phyloP scores from a whole-genome alignment of 2,113 vertebrate genomes.

The Melanostigma gelatinosum region DNA sequence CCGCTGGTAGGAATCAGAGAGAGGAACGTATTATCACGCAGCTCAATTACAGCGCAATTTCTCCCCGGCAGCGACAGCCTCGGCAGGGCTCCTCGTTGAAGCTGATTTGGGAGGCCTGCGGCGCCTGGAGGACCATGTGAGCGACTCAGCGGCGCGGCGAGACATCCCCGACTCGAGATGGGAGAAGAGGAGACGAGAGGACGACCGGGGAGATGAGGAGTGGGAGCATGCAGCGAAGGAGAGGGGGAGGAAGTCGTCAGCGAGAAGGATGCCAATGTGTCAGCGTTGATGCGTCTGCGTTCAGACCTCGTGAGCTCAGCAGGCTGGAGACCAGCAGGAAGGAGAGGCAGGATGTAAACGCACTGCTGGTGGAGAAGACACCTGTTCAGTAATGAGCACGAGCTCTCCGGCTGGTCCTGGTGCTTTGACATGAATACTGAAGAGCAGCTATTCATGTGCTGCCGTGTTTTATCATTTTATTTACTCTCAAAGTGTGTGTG shows the following conservation, averaged over 20 bases:
- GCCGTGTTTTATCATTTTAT: slow-evolving; percentile 46
- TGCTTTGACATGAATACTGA: slow-evolving; percentile 61
- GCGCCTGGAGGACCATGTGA: slow-evolving; percentile 63
- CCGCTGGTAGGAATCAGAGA: slow-evolving; percentile 73
- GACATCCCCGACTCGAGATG: slow-evolving; percentile 59
- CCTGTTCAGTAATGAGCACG: slow-evolving; percentile 61
- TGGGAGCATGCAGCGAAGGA: slow-evolving; percentile 17
- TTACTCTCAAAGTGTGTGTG: slow-evolving; percentile 38
- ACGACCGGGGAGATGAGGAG: slow-evolving; percentile 20
- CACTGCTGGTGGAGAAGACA: slow-evolving; percentile 58
- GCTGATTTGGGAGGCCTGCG: slow-evolving; percentile 74
- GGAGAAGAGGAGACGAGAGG: slow-evolving; percentile 38
- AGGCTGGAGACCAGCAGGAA: slow-evolving; percentile 22
- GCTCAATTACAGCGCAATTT: slow-evolving; percentile 80
- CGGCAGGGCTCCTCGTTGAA: slow-evolving; percentile 72
- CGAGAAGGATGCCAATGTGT: slow-evolving; percentile 9
- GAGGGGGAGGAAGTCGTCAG: slow-evolving; percentile 33
- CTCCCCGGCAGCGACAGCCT: slow-evolving; percentile 66
- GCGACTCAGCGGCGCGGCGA: slow-evolving; percentile 41
- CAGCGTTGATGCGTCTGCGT: background rate
- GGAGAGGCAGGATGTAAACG: slow-evolving; percentile 48
- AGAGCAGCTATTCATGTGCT: slow-evolving; percentile 51
- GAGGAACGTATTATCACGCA: slow-evolving; percentile 74
- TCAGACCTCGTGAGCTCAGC: slow-evolving; percentile 13
- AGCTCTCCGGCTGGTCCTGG: slow-evolving; percentile 47